Conservation (phyloP, 1,140 invertebrate genomes). For the Hyles vespertilio region DNA sequence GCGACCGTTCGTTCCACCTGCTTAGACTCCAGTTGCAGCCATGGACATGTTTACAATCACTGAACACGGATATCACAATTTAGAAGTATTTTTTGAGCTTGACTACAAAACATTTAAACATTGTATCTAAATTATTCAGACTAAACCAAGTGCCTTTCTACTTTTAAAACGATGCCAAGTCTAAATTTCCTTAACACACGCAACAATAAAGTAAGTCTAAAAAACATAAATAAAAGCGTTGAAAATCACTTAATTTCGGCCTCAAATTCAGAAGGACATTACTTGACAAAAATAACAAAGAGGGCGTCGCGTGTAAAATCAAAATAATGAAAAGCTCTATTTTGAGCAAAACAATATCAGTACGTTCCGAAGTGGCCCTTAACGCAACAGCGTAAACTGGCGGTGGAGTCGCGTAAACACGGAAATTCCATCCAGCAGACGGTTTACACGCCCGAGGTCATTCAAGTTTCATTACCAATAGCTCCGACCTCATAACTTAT, state of each 20-base stretch:
- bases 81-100: no score
- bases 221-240: no score
- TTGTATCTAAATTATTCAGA: no score
- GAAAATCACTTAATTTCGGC: no score
- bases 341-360: slow-evolving; percentile 22
- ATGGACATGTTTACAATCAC: no score
- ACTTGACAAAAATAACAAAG: slow-evolving; percentile 1
- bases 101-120: no score
- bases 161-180: no score
- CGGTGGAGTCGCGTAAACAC: slow-evolving; percentile 49
- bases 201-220: no score
- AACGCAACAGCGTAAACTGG: slow-evolving; percentile 46
- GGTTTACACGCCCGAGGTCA: slow-evolving; percentile 53
- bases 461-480: slow-evolving; percentile 73
- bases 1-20: neutral
- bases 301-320: slow-evolving; percentile 1
- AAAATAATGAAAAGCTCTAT: slow-evolving; percentile 13
- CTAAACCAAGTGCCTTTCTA: no score
- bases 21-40: neutral
- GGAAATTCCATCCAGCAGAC: slow-evolving; percentile 56
- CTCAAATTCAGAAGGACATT: no score
- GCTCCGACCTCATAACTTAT: slow-evolving; percentile 65
- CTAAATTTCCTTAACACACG: no score
- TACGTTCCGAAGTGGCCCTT: slow-evolving; percentile 41
- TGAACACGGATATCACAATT: no score